A percentile compares a stretch with the other conserved stretches of the same genome.
Evolutionary conservation across 1,140 invertebrate genomes (phyloP).

Genomic region (Goniozus legneri): DNA sequence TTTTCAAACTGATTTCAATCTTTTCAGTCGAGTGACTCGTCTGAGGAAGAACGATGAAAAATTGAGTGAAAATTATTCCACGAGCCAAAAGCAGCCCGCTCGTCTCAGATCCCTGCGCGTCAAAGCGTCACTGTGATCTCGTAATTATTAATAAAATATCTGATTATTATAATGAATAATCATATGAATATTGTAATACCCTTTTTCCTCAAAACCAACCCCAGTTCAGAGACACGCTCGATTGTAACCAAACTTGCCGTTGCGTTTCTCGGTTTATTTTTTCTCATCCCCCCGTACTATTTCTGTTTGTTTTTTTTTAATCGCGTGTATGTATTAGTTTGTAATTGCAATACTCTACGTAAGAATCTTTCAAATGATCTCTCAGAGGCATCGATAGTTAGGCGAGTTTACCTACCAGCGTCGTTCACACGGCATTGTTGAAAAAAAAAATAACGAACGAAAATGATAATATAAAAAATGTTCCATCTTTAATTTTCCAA

Average conservation of each 20-base stretch:
- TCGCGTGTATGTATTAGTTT: constrained; percentile 32
- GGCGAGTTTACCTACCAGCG: constrained; percentile 29
- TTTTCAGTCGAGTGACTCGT: too few relatives aligned
- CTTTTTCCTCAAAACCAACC: constrained; percentile 15
- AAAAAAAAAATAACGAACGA: too few relatives aligned
- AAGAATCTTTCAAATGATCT: constrained; percentile 52
- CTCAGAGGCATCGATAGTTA: constrained; percentile 39
- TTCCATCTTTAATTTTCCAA: too few relatives aligned
- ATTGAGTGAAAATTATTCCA: constrained; percentile 11
- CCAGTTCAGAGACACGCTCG: constrained; percentile 11
- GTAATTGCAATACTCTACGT: constrained; percentile 37
- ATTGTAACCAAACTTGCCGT: constrained; percentile 11
- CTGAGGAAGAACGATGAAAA: not conserved
- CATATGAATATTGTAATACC: constrained; percentile 49
- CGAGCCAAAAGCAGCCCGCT: constrained; percentile 43
- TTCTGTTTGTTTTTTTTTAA: not conserved
- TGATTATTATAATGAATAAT: constrained; percentile 52
- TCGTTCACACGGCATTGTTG: constrained; percentile 29
- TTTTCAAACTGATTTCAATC: too few relatives aligned
- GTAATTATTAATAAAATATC: constrained; percentile 55
- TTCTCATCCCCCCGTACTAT: not conserved
- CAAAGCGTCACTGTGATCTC: constrained; percentile 57
- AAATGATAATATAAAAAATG: too few relatives aligned
- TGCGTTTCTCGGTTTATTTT: not conserved
- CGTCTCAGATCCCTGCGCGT: constrained; percentile 53